Percentiles rank a stretch among this genome's conserved stretches.
These are phyloP conservation scores for Psittacula cyanocephala DNA, from an alignment of 2,113 vertebrate species.

Conservation along the genomic window DNA sequence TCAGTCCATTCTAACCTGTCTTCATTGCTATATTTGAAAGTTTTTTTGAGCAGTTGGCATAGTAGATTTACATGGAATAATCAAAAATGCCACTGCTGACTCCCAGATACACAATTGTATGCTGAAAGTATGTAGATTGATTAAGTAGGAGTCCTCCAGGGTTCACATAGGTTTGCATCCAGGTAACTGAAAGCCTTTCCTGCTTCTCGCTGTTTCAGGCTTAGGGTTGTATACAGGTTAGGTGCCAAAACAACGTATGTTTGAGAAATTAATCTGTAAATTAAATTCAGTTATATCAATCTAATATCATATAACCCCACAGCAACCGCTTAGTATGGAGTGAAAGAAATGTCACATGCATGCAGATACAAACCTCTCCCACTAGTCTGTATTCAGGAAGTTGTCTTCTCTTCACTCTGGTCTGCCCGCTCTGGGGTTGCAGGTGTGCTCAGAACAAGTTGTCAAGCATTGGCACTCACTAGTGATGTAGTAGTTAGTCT, in stretches of 20 bases:
- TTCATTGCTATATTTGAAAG: background rate
- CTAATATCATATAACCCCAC: background rate
- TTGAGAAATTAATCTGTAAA: background rate
- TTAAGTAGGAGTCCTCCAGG: background rate
- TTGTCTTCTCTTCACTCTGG: background rate
- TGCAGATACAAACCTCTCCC: background rate
- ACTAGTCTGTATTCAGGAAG: background rate
- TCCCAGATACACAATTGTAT: background rate
- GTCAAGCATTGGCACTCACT: background rate
- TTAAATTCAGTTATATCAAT: background rate
- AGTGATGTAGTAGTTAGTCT: background rate
- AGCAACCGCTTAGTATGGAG: background rate
- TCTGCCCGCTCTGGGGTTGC: background rate
- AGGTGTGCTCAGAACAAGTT: background rate
- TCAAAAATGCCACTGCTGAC: background rate
- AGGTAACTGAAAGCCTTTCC: background rate
- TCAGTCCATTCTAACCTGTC: background rate
- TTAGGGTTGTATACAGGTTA: background rate
- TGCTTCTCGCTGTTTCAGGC: background rate
- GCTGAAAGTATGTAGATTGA: background rate
- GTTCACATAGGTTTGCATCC: background rate
- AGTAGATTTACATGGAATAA: background rate
- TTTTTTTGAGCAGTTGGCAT: background rate
- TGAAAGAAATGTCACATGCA: background rate
- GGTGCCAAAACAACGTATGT: background rate